Evolutionary conservation across 2,113 vertebrate species (phyloP).

Genomic region (Triplophysa dalaica): DNA sequence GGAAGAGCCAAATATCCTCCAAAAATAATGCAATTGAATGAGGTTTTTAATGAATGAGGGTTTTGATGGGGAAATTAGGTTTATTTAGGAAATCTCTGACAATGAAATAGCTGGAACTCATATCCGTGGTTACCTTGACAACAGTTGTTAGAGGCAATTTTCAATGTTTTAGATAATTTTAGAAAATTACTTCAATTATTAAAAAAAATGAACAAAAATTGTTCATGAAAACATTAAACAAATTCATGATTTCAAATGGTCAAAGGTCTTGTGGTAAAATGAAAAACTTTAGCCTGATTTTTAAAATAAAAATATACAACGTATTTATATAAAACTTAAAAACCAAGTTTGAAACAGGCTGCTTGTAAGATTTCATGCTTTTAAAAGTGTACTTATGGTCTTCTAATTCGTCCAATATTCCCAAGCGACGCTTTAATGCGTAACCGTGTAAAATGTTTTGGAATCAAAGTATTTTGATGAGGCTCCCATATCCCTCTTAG

Average conservation of each 20-base stretch:
- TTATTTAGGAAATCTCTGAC: neutral
- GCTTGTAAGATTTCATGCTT: neutral
- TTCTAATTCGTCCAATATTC: conserved; percentile 3
- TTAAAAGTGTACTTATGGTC: conserved; percentile 15
- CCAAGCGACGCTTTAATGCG: conserved; percentile 22
- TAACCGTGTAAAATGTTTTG: conserved; percentile 18
- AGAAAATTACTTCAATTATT: neutral
- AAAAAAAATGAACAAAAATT: too few relatives aligned
- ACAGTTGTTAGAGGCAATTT: neutral
- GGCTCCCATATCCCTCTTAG: conserved; percentile 13
- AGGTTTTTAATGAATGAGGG: neutral
- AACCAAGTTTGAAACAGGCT: neutral
- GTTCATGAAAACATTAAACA: too few relatives aligned
- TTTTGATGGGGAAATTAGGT: conserved; percentile 4
- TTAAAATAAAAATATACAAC: neutral
- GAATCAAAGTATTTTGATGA: conserved; percentile 30
- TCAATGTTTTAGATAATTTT: neutral
- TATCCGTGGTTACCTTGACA: neutral
- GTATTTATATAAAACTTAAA: neutral
- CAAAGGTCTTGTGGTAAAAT: too few relatives aligned
- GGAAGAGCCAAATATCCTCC: neutral
- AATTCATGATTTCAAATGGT: too few relatives aligned
- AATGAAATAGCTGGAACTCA: neutral
- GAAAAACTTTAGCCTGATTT: too few relatives aligned
- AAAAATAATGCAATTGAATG: neutral